phyloP scores from a whole-genome alignment of 1,140 invertebrate genomes.

The Bemisia tabaci region DNA sequence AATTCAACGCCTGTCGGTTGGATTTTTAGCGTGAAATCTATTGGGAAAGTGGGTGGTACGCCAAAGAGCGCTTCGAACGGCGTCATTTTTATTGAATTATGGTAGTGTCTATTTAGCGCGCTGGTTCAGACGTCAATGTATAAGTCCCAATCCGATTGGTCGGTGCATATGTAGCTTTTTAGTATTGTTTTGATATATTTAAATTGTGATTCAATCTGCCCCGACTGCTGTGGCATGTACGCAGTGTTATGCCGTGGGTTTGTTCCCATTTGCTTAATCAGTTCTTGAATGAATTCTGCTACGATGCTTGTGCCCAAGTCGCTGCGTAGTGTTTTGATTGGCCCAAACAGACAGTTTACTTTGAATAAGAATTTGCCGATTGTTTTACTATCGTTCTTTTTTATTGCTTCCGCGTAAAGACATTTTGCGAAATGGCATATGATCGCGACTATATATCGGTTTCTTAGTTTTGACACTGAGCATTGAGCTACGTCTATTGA shows the following conservation, averaged over 20 bases:
- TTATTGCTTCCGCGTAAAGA: background rate
- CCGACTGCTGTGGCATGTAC: too few species aligned
- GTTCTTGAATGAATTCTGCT: background rate
- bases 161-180: too few species aligned
- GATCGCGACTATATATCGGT: background rate
- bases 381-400: background rate
- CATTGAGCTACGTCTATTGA: background rate
- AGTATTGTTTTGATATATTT: too few species aligned
- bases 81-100: too few species aligned
- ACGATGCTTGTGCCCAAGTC: background rate
- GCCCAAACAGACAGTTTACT: background rate
- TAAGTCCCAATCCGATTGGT: too few species aligned
- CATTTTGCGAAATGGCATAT: background rate
- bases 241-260: background rate
- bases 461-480: background rate
- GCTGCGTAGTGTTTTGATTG: background rate
- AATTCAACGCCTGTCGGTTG: background rate
- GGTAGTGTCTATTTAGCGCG: too few species aligned
- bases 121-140: too few species aligned
- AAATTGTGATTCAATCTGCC: too few species aligned
- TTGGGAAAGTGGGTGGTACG: too few species aligned
- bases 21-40: background rate
- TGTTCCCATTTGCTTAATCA: background rate
- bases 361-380: background rate
- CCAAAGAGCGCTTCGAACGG: too few species aligned